Evolutionary conservation across 53 echinoderm and acorn worm species (phyloP).

Genomic region (Apostichopus leukothele): DNA sequence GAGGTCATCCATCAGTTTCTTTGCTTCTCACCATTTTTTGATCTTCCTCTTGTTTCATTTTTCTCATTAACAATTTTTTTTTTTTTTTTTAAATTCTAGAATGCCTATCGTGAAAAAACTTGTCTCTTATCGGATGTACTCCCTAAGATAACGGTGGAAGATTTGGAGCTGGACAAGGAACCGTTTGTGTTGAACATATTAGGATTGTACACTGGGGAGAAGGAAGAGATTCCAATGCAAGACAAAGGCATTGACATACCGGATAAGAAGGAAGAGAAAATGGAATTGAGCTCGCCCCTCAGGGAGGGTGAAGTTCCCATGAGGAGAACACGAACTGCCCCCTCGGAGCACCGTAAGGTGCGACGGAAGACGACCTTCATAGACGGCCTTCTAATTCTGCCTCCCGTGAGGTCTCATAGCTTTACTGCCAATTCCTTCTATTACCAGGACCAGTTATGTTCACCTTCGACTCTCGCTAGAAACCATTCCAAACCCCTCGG

Average conservation of each 20-base stretch:
- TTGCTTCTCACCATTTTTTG: no score
- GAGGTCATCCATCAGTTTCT: no score
- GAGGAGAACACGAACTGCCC: neutral
- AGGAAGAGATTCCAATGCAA: neutral
- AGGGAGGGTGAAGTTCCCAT: neutral
- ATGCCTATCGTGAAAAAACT: slow-evolving; percentile 66
- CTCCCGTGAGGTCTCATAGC: slow-evolving; percentile 22
- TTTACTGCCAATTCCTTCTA: neutral
- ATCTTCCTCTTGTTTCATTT: no score
- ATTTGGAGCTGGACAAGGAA: slow-evolving; percentile 66
- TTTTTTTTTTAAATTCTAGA: slow-evolving; percentile 49
- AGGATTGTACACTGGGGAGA: slow-evolving; percentile 61
- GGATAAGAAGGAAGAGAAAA: neutral
- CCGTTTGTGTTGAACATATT: slow-evolving; percentile 84
- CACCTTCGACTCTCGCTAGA: neutral
- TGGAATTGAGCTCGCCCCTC: neutral
- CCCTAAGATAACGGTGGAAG: slow-evolving; percentile 63
- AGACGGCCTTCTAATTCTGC: neutral
- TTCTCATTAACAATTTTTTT: neutral
- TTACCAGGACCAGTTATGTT: neutral
- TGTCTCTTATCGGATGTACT: slow-evolving; percentile 53
- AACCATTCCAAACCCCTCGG: neutral
- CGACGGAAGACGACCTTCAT: slow-evolving; percentile 9
- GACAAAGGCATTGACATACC: neutral
- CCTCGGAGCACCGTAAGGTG: no score